phyloP scores from a whole-genome alignment of 1,140 invertebrate genomes.

The Cylas formicarius region DNA sequence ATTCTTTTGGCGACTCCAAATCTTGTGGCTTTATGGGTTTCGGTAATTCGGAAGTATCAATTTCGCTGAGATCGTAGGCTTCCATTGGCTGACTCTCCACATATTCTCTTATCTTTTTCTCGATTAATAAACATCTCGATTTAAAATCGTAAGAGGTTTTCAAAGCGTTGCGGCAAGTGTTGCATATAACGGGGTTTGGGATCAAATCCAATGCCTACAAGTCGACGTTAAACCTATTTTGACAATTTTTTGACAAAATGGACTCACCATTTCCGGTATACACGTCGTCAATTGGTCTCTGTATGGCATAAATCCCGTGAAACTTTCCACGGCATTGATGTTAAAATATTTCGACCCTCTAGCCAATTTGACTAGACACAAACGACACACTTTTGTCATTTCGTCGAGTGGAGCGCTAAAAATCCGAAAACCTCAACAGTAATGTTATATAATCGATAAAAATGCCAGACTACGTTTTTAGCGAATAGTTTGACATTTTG shows the following conservation, averaged over 20 bases:
- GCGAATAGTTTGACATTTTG: conserved; percentile 28
- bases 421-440: conserved; percentile 1
- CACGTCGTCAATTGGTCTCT: conserved; percentile 30
- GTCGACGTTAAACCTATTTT: neutral
- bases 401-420: conserved; percentile 6
- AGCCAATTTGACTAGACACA: conserved; percentile 25
- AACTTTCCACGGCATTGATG: conserved; percentile 29
- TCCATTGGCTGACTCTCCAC: conserved; percentile 19
- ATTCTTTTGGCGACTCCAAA: conserved; percentile 8
- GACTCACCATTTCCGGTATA: conserved; percentile 30
- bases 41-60: conserved; percentile 17
- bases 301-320: conserved; percentile 31
- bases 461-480: conserved; percentile 15
- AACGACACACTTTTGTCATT: conserved; percentile 32
- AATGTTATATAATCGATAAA: conserved; percentile 22
- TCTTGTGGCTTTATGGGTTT: conserved; percentile 4
- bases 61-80: conserved; percentile 17
- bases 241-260: conserved; percentile 6
- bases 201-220: conserved; percentile 29
- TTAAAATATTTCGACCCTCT: conserved; percentile 29
- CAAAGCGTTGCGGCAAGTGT: conserved; percentile 23
- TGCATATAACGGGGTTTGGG: conserved; percentile 31
- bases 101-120: conserved; percentile 28
- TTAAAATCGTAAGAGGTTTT: conserved; percentile 30
- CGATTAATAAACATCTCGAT: conserved; percentile 22